Percentiles rank a stretch among this genome's conserved stretches.
Evolutionary conservation across 2,888 invertebrate species (phyloP).

Genomic region (Pasiphila rectangulata): DNA sequence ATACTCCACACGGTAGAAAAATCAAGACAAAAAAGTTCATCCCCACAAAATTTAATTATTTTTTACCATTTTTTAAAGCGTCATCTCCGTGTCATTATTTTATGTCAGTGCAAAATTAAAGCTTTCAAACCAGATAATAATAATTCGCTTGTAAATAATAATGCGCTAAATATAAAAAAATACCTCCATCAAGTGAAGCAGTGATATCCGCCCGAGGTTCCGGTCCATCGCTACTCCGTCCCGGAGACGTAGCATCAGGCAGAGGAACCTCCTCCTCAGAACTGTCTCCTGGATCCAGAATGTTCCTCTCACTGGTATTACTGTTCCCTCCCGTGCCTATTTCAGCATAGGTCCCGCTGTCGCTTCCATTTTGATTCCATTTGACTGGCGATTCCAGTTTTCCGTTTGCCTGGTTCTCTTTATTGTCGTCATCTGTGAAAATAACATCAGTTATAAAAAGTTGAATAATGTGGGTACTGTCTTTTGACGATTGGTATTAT

Average conservation of each 20-base stretch:
- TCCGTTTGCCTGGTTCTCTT: slow-evolving; percentile 75
- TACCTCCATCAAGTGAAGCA: slow-evolving; percentile 70
- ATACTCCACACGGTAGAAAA: too few relatives aligned
- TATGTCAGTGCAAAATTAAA: too few relatives aligned
- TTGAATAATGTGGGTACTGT: too few relatives aligned
- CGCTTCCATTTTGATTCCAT: slow-evolving; percentile 76
- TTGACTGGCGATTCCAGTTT: slow-evolving; percentile 73
- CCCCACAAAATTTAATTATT: too few relatives aligned
- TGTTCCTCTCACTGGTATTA: slow-evolving; percentile 69
- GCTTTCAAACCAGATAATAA: background rate
- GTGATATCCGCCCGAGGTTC: slow-evolving; percentile 75
- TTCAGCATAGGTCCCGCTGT: slow-evolving; percentile 77
- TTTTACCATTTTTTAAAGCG: too few relatives aligned
- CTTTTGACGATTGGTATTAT: too few relatives aligned
- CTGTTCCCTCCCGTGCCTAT: slow-evolving; percentile 72
- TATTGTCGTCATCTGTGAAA: slow-evolving; percentile 70
- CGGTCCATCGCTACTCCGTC: slow-evolving; percentile 73
- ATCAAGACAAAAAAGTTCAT: too few relatives aligned
- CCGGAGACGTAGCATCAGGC: slow-evolving; percentile 73
- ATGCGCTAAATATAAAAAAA: background rate
- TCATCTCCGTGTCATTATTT: too few relatives aligned
- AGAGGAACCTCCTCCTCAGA: slow-evolving; percentile 75
- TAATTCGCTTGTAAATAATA: background rate
- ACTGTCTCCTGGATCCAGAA: slow-evolving; percentile 73
- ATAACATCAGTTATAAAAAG: too few relatives aligned